Percentiles rank a stretch among this genome's conserved stretches.
Evolutionary conservation across 2,797 vertebrate species (phyloP).

Genomic region (Caiman crocodilus): DNA sequence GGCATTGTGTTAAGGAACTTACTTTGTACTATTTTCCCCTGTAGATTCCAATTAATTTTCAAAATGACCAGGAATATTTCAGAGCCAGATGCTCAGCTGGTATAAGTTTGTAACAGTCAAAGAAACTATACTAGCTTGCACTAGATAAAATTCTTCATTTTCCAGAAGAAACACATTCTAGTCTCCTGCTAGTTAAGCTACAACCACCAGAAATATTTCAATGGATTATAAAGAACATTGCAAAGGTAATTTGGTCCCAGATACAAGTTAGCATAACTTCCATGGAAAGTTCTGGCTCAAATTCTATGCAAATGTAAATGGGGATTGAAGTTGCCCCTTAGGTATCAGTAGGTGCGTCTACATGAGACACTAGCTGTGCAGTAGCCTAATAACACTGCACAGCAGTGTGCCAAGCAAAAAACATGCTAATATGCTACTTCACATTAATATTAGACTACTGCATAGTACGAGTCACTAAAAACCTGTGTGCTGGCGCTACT

Average conservation of each 20-base stretch:
- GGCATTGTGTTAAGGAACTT: neutral
- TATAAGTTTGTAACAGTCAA: neutral
- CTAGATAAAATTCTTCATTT: neutral
- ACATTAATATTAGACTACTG: too few species aligned
- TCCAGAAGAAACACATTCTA: neutral
- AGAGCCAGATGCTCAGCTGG: fast-evolving
- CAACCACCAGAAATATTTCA: neutral
- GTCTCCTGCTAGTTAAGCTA: neutral
- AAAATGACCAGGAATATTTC: neutral
- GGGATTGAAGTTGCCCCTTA: neutral
- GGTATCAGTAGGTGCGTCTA: neutral
- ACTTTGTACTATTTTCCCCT: neutral
- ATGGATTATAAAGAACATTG: fast-evolving
- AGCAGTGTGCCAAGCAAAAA: too few species aligned
- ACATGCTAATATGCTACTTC: too few species aligned
- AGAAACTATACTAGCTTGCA: neutral
- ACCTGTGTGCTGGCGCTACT: too few species aligned
- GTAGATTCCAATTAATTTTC: neutral
- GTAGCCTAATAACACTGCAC: too few species aligned
- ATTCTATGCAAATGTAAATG: neutral
- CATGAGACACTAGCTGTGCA: too few species aligned
- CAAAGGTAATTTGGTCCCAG: neutral
- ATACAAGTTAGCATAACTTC: neutral
- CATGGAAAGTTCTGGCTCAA: neutral
- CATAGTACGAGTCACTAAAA: too few species aligned